These are phyloP conservation scores for Rhorus exstirpatorius DNA, from an alignment of 2,888 invertebrate genomes.

Conservation along the genomic window DNA sequence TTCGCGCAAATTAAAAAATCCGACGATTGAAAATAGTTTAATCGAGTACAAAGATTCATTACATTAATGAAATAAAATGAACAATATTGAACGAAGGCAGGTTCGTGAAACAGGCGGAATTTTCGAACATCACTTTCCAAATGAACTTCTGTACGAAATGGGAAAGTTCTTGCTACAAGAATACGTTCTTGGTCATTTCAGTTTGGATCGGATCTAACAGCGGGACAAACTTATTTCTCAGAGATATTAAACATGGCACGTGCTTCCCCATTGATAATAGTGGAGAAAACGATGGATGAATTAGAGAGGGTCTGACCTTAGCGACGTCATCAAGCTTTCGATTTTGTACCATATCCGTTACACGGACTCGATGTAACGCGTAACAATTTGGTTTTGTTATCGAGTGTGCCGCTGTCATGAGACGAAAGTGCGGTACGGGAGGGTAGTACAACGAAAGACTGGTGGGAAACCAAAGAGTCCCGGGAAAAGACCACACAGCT, in stretches of 20 bases:
- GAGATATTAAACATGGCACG: constrained; percentile 35
- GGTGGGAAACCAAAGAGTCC: constrained; percentile 40
- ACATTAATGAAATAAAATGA: too few species aligned
- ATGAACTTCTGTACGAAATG: neutral
- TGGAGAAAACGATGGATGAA: constrained; percentile 39
- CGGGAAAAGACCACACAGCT: constrained; percentile 61
- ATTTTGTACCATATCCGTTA: constrained; percentile 65
- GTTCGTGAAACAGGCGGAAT: neutral
- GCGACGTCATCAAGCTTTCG: constrained; percentile 62
- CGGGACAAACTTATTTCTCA: constrained; percentile 18
- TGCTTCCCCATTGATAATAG: constrained; percentile 35
- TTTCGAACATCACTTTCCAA: neutral
- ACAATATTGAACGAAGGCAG: too few species aligned
- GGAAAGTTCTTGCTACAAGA: neutral
- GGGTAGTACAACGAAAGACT: constrained; percentile 17
- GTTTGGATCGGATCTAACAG: neutral
- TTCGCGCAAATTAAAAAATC: too few species aligned
- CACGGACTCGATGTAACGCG: constrained; percentile 27
- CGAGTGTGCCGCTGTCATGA: constrained; percentile 49
- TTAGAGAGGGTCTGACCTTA: constrained; percentile 57
- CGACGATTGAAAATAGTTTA: too few species aligned
- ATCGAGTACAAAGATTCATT: too few species aligned
- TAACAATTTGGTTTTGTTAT: constrained; percentile 73
- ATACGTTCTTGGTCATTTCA: neutral
- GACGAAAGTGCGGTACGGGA: neutral